Conservation (phyloP, 1,140 invertebrate species). For the Spodoptera litura region DNA sequence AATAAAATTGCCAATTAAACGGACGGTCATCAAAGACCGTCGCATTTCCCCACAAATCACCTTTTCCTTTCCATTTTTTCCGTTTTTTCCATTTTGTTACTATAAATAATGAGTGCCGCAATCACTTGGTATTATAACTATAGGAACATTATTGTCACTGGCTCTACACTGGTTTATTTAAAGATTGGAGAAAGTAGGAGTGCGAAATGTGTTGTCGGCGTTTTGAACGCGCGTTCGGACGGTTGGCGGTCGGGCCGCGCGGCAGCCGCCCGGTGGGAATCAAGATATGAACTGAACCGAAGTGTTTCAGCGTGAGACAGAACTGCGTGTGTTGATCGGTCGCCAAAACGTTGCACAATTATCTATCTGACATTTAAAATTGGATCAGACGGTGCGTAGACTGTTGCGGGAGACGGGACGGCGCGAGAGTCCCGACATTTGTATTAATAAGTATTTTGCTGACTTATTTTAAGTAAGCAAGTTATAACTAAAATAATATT, state of each 20-base stretch:
- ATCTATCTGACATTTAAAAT: constrained; percentile 85
- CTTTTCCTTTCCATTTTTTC: constrained; percentile 74
- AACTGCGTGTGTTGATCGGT: constrained; percentile 68
- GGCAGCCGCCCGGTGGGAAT: constrained; percentile 51
- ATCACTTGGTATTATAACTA: constrained; percentile 4
- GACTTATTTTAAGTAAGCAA: neutral
- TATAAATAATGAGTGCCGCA: neutral
- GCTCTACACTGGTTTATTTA: constrained; percentile 45
- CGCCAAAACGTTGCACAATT: constrained; percentile 80
- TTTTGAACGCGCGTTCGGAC: constrained; percentile 39
- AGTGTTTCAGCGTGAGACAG: constrained; percentile 65
- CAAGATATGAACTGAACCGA: constrained; percentile 58
- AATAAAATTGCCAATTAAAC: constrained; percentile 7
- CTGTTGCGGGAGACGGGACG: constrained; percentile 50
- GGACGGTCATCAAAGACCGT: neutral
- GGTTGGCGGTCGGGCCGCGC: constrained; percentile 40
- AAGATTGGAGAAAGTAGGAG: constrained; percentile 16
- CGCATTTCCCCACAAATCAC: constrained; percentile 58
- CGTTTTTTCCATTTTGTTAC: constrained; percentile 18
- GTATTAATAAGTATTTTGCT: neutral
- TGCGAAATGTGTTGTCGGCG: constrained; percentile 25
- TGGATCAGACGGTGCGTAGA: constrained; percentile 72
- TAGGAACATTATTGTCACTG: constrained; percentile 45
- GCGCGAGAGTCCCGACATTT: constrained; percentile 10
- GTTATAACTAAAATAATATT: too few species aligned